Evolutionary conservation across 2,113 vertebrate species (phyloP).

Genomic region (Acrocephalus kingi): DNA sequence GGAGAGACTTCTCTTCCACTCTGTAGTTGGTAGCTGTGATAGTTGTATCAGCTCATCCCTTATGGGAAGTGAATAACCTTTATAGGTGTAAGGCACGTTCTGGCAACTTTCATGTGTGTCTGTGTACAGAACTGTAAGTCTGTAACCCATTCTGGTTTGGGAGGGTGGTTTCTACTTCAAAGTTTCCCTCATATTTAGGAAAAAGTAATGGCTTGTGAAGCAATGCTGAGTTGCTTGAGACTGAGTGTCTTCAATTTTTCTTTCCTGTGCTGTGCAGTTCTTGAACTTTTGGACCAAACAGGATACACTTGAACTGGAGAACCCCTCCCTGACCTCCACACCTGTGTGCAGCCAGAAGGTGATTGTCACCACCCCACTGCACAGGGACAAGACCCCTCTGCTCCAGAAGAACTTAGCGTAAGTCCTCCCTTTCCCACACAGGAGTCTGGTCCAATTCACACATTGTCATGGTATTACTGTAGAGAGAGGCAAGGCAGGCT

Average conservation of each 20-base stretch:
- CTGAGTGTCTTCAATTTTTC: not conserved
- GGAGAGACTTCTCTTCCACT: not conserved
- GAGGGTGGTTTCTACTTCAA: not conserved
- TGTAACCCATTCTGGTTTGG: not conserved
- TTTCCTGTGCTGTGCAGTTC: slow-evolving; percentile 79
- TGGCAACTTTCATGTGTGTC: not conserved
- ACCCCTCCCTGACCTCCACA: slow-evolving; percentile 93
- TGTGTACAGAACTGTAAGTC: not conserved
- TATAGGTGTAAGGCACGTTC: not conserved
- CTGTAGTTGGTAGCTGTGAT: not conserved
- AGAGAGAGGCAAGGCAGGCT: not conserved
- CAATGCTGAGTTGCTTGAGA: not conserved
- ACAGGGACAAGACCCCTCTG: slow-evolving; percentile 94
- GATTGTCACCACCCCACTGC: slow-evolving; percentile 90
- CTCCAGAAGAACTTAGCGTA: slow-evolving; percentile 89
- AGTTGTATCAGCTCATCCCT: not conserved
- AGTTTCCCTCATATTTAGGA: not conserved
- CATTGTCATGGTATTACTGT: not conserved
- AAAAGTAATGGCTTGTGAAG: not conserved
- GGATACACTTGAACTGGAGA: slow-evolving; percentile 91
- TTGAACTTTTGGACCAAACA: slow-evolving; percentile 97
- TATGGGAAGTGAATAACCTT: not conserved
- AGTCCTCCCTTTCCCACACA: slow-evolving; percentile 31
- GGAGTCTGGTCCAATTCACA: not conserved
- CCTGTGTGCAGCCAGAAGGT: slow-evolving; percentile 97